Base-by-base conservation (phyloP, 2,888 invertebrate species). In the Aquatica leii region DNA sequence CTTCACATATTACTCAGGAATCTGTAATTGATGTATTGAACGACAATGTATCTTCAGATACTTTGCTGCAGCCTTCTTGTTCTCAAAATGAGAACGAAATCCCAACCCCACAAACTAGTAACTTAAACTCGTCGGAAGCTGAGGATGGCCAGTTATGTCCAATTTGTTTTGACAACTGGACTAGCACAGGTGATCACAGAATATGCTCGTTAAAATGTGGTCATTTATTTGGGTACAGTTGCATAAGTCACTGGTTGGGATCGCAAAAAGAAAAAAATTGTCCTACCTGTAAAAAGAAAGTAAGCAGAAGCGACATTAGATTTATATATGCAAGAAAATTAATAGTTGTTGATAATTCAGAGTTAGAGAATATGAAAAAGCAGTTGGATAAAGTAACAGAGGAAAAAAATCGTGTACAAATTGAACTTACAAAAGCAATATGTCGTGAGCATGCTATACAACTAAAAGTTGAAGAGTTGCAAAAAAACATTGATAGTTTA, bases 81-180 rank as follows among this genome's bases (percentile, higher is more conserved):
- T n/a, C n/a, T n/a, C 2, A 24, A 6, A 6, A 24, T 24, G 24
- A 24, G 6, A 24, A 24, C 6, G 4, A 24, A 24, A 24, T 24
- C 6, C 6, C 24, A n/a, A n/a, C n/a, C n/a, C n/a, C n/a, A n/a
- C n/a, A n/a, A n/a, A n/a, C n/a, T n/a, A n/a, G n/a, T 24, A 24
- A 24, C 6, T 24, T 24, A 6, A 24, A 24, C 6, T 2, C 24
- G 6, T 24, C 24, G 2, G 24, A 24, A 4, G 6, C 24, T 4
- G 24, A 24, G 4, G 24, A 24, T 24, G 24, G 24, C 2, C 46
- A 18, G 6, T 46, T 46, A 20, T 97, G 97, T 73, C 88, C 95
- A 0, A 96, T 97, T 68, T 97, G 97, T 77, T 84, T 95, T 67
- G 97, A 97, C 58, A 82, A 86, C 1, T 97, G 95, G 94, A 92